A percentile compares a stretch with the other conserved stretches of the same genome.
Evolutionary conservation across 2,113 vertebrate species (phyloP).

Genomic region (Spheniscus mendiculus): DNA sequence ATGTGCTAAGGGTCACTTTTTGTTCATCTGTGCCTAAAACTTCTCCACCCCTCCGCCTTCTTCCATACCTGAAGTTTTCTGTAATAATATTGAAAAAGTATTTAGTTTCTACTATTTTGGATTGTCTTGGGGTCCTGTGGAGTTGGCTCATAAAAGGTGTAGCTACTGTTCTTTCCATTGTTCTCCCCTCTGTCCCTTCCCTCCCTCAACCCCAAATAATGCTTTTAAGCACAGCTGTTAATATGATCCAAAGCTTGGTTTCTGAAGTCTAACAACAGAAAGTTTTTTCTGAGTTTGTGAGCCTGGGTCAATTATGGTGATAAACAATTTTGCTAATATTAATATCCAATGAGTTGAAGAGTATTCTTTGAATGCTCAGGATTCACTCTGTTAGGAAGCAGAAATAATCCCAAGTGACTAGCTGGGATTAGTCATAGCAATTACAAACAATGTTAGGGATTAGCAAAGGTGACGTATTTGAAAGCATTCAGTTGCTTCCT

Average conservation of each 20-base stretch:
- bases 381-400: not conserved
- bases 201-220: not conserved
- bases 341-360: not conserved
- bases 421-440: conserved; percentile 11
- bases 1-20: not conserved
- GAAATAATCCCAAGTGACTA: conserved; percentile 28
- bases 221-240: not conserved
- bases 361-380: not conserved
- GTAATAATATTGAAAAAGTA: not conserved
- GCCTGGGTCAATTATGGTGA: not conserved
- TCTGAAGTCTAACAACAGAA: not conserved
- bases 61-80: not conserved
- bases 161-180: not conserved
- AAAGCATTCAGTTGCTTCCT: not conserved
- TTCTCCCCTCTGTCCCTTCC: not conserved
- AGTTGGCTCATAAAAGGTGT: not conserved
- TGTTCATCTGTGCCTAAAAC: not conserved
- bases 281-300: not conserved
- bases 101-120: not conserved
- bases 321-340: not conserved
- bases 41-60: not conserved
- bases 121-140: not conserved
- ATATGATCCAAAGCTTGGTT: not conserved
- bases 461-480: conserved; percentile 20
- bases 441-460: not conserved